Evolutionary conservation across 2,113 vertebrate genomes (phyloP).

Genomic region (Aegotheles bennettii): DNA sequence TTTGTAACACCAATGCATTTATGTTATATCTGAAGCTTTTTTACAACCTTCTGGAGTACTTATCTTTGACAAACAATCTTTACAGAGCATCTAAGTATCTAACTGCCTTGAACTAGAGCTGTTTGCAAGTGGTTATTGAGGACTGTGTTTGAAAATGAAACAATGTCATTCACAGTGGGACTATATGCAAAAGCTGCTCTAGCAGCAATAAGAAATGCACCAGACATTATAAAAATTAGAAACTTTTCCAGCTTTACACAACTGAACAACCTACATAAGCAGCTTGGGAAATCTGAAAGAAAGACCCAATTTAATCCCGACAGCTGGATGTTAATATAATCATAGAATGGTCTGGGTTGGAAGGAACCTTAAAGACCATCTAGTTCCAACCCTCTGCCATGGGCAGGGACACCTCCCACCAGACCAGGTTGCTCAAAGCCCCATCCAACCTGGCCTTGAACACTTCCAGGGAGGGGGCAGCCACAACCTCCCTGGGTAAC

Average conservation of each 20-base stretch:
- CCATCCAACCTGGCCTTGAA: no score
- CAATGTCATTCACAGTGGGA: not conserved
- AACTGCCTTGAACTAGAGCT: not conserved
- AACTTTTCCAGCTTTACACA: not conserved
- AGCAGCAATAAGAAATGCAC: not conserved
- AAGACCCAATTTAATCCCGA: not conserved
- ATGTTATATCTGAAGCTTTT: not conserved
- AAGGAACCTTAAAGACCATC: no score
- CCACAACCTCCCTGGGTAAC: no score
- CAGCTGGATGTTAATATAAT: not conserved
- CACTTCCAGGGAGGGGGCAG: no score
- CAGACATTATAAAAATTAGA: not conserved
- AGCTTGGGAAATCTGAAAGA: not conserved
- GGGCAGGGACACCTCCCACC: no score
- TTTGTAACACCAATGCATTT: not conserved
- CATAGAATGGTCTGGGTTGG: no score
- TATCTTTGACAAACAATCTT: conserved; percentile 6
- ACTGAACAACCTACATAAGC: not conserved
- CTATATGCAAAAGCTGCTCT: not conserved
- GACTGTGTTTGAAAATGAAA: not conserved
- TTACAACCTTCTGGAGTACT: not conserved
- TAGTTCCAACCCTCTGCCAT: no score
- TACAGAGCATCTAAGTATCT: not conserved
- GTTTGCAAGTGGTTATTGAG: not conserved
- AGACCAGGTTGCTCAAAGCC: no score